Percentiles rank a stretch among this genome's conserved stretches.
phyloP scores from a whole-genome alignment of 2,113 vertebrate genomes.

The Neolamprologus cancellatus region DNA sequence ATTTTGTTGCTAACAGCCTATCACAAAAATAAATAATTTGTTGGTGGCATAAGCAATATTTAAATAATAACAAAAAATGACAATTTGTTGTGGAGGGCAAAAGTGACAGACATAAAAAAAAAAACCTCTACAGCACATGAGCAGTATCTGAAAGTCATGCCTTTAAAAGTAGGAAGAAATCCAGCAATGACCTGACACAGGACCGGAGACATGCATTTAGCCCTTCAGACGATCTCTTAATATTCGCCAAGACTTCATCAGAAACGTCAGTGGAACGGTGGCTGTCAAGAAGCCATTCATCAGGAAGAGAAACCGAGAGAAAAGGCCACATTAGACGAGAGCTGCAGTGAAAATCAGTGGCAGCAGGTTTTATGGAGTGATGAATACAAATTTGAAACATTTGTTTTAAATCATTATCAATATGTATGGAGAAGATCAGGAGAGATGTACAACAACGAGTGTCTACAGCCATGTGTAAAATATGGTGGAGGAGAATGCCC shows the following conservation, averaged over 20 bases:
- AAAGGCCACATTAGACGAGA: not conserved
- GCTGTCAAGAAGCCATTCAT: not conserved
- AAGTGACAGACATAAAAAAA: not conserved
- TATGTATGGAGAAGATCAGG: not conserved
- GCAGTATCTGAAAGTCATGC: not conserved
- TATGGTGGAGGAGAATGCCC: not conserved
- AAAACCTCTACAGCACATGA: not conserved
- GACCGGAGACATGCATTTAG: not conserved
- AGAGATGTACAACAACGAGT: not conserved
- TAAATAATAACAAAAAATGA: not conserved
- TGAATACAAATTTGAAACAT: not conserved
- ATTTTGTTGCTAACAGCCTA: not conserved
- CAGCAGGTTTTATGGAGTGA: not conserved
- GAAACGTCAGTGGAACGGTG: not conserved
- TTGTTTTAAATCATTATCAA: not conserved
- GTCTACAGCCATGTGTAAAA: not conserved
- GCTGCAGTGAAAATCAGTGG: not conserved
- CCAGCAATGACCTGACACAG: not conserved
- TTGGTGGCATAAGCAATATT: not conserved
- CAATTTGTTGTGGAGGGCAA: not conserved
- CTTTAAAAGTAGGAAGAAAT: not conserved
- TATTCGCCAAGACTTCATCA: not conserved
- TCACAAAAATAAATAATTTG: not conserved
- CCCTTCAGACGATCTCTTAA: not conserved
- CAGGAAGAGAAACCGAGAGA: not conserved